These are phyloP conservation scores for Geotrypetes seraphini DNA, from an alignment of 2,797 vertebrate genomes.

Conservation along the genomic window DNA sequence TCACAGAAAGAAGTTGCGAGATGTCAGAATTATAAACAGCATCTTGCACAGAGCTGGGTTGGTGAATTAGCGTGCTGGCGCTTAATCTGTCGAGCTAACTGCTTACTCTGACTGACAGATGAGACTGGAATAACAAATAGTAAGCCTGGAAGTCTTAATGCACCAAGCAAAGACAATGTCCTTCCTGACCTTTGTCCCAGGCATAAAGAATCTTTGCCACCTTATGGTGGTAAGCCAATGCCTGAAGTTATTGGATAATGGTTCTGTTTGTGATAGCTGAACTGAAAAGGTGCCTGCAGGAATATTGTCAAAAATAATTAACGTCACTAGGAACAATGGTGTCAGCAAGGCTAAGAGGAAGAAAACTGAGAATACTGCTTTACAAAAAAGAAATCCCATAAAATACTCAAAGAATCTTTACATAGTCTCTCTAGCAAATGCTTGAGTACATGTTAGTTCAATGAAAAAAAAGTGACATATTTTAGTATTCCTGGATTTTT, in stretches of 20 bases:
- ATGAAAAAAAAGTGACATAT: neutral
- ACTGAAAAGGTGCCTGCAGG: conserved; percentile 17
- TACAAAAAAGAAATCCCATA: neutral
- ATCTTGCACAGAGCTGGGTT: too few relatives aligned
- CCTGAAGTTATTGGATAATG: neutral
- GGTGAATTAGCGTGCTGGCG: too few relatives aligned
- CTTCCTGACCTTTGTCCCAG: conserved; percentile 1
- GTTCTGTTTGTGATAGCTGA: conserved; percentile 5
- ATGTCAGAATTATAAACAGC: too few relatives aligned
- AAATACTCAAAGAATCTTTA: neutral
- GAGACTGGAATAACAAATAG: neutral
- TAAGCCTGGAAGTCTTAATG: neutral
- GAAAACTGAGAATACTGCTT: conserved; percentile 6
- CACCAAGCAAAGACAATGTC: neutral
- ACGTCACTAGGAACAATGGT: neutral
- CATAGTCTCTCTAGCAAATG: neutral
- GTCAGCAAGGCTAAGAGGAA: conserved; percentile 4
- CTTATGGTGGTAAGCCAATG: conserved; percentile 2
- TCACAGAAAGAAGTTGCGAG: too few relatives aligned
- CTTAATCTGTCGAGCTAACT: conserved; percentile 1
- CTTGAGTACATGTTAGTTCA: neutral
- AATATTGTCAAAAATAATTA: conserved; percentile 21
- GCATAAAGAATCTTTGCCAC: conserved; percentile 13
- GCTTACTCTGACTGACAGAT: neutral
- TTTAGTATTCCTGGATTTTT: too few relatives aligned